Percentiles rank a stretch among this genome's conserved stretches.
Conservation (phyloP, 2,888 invertebrate genomes). For the Leucophora obtusa region DNA sequence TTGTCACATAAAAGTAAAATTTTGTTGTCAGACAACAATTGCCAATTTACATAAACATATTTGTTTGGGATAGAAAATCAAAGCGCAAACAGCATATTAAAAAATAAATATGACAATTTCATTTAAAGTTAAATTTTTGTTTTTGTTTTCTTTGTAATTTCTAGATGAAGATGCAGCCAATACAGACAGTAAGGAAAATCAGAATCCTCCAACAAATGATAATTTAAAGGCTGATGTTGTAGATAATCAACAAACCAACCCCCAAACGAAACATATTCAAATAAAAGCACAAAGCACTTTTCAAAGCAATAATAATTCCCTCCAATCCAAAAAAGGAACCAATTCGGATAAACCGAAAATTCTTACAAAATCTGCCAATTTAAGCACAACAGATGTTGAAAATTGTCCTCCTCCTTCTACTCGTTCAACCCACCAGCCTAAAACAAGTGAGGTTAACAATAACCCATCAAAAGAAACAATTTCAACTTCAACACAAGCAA, state of each 20-base stretch:
- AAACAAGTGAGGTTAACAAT: slow-evolving; percentile 56
- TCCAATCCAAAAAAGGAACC: slow-evolving; percentile 61
- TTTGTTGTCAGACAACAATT: no score
- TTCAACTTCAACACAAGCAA: slow-evolving; percentile 46
- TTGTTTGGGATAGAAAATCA: no score
- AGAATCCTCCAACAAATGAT: slow-evolving; percentile 20
- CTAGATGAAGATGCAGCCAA: slow-evolving; percentile 71
- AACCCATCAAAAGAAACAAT: slow-evolving; percentile 47
- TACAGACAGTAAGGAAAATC: slow-evolving; percentile 50
- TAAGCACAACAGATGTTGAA: slow-evolving; percentile 59
- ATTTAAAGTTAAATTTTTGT: slow-evolving; percentile 10
- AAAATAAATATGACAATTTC: no score
- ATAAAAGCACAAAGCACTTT: slow-evolving; percentile 42
- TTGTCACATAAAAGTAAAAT: no score
- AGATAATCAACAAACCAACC: slow-evolving; percentile 22
- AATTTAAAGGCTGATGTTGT: slow-evolving; percentile 33
- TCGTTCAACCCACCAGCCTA: slow-evolving; percentile 28
- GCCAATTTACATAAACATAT: no score
- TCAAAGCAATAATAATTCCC: slow-evolving; percentile 60
- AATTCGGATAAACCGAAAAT: slow-evolving; percentile 49
- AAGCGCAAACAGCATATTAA: not conserved
- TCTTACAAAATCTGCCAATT: slow-evolving; percentile 59
- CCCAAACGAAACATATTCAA: slow-evolving; percentile 39
- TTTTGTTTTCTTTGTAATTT: slow-evolving; percentile 56
- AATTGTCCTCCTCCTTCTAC: slow-evolving; percentile 11